A percentile compares a stretch with the other conserved stretches of the same genome.
Conservation (phyloP, 1,140 invertebrate species). For the Diachasmimorpha longicaudata region DNA sequence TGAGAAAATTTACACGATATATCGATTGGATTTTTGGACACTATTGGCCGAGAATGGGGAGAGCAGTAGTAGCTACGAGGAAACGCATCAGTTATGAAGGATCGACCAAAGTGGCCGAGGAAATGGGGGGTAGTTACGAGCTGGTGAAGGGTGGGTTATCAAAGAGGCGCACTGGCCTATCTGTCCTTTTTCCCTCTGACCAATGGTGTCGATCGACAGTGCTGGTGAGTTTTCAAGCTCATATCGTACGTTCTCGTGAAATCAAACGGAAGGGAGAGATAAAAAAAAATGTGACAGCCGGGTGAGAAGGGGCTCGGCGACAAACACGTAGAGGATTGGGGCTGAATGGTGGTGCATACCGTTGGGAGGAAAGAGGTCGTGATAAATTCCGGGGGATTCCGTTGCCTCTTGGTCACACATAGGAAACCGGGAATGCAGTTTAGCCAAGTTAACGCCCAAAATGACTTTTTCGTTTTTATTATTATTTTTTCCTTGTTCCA, state of each 20-base stretch:
- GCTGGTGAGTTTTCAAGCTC: not conserved
- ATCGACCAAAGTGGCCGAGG: slow-evolving; percentile 13
- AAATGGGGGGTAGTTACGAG: slow-evolving; percentile 25
- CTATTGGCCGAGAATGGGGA: not conserved
- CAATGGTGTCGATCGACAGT: not conserved
- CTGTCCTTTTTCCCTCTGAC: not conserved
- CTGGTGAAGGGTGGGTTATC: slow-evolving; percentile 4
- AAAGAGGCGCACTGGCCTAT: not conserved
- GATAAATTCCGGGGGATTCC: slow-evolving; percentile 27
- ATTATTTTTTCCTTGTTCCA: not conserved
- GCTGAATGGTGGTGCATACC: not conserved
- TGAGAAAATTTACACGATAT: not conserved
- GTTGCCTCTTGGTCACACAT: not conserved
- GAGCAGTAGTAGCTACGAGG: not conserved
- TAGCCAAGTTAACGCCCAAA: not conserved
- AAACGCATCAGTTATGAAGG: slow-evolving; percentile 18
- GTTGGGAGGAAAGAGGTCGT: slow-evolving; percentile 11
- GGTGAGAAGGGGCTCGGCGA: slow-evolving; percentile 31
- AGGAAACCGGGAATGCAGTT: not conserved
- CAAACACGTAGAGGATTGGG: not conserved
- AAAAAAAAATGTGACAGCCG: slow-evolving; percentile 18
- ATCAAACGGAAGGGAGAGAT: slow-evolving; percentile 19
- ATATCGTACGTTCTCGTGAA: not conserved
- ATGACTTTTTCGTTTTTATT: not conserved
- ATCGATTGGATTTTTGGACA: not conserved